A percentile compares a stretch with the other conserved stretches of the same genome.
phyloP scores from a whole-genome alignment of 2,888 invertebrate genomes.

The Perdita meconis region DNA sequence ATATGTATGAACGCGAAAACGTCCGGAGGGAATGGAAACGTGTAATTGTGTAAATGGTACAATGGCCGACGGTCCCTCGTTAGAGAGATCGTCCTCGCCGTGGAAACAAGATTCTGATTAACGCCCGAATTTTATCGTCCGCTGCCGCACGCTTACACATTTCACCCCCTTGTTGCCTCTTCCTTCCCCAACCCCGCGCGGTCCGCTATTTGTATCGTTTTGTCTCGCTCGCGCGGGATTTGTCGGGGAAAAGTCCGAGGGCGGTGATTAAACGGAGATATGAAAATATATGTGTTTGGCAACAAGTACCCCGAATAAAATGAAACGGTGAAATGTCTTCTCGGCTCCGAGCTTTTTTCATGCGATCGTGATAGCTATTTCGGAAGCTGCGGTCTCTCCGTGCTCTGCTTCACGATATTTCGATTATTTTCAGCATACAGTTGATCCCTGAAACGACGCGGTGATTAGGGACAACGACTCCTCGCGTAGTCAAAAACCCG shows the following conservation, averaged over 20 bases:
- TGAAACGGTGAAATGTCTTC: background rate
- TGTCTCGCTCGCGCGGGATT: background rate
- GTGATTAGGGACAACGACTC: no score
- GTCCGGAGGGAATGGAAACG: slow-evolving; percentile 75
- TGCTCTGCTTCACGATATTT: no score
- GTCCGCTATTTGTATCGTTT: slow-evolving; percentile 8
- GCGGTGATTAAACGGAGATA: background rate
- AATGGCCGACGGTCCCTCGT: slow-evolving; percentile 78
- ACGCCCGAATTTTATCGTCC: slow-evolving; percentile 79
- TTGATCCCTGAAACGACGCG: no score
- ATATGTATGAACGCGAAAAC: slow-evolving; percentile 69
- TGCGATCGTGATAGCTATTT: no score
- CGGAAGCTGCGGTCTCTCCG: no score
- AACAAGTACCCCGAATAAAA: slow-evolving; percentile 2
- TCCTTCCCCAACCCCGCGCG: background rate
- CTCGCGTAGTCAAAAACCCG: background rate
- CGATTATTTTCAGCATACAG: no score
- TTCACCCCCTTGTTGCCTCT: slow-evolving; percentile 11
- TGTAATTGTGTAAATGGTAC: slow-evolving; percentile 81
- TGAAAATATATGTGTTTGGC: background rate
- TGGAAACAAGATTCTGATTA: slow-evolving; percentile 81
- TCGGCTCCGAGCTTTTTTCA: background rate
- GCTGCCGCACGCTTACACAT: slow-evolving; percentile 34
- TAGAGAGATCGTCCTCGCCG: slow-evolving; percentile 66
- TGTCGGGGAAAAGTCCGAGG: background rate